Base-by-base conservation (phyloP, 1,140 invertebrate genomes). In the Rhagoletis zephyria region DNA sequence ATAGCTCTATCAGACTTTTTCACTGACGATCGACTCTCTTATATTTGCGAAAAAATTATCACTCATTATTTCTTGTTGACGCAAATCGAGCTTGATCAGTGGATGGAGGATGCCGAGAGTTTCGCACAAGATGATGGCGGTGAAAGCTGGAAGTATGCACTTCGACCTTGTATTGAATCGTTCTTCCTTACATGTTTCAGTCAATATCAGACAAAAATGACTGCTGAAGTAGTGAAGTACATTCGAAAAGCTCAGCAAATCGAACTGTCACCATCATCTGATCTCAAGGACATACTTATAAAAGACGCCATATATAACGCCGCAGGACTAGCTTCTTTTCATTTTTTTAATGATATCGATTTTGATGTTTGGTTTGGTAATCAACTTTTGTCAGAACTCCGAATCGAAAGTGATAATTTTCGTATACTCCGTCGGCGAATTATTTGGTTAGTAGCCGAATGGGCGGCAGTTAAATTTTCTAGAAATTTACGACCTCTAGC, bases 221-320 rank as follows among this genome's bases (percentile, higher is more conserved):
- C 95, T 0, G 95, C 96, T 3, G 95, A 98, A 85, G 91, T 98
- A 19, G 94, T 98, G 0, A 95, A 96, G 88, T 94, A 97, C 89
- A 95, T 97, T 70, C 93, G 94, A 61, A 94, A 94, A 70, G 94
- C 95, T 89, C 95, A 95, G 90, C 94, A 93, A 86, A 95, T 94
- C 86, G 94, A 95, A 88, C 95, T 89, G 94, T 94, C 95, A 86
- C 94, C 95, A 4, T 93, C 95, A 85, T 93, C 92, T 7, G 96
- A 98, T 93, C 93, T 98, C 87, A 94, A 95, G 88, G 95, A 95
- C 12, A 96, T 99, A 90, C 93, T 98, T 87, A 94, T 96, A 42
- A 98, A 98, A 94, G 98, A 99, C 94, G 98, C 98, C n/a, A 95
- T 99, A 86, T 99, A 99, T 90, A 98, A 97, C 94, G 97, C 98